Evolutionary conservation across 2,888 invertebrate species (phyloP), one percentile per base, ranked within the genome.

Genomic region (Marronus borbonicus): DNA sequence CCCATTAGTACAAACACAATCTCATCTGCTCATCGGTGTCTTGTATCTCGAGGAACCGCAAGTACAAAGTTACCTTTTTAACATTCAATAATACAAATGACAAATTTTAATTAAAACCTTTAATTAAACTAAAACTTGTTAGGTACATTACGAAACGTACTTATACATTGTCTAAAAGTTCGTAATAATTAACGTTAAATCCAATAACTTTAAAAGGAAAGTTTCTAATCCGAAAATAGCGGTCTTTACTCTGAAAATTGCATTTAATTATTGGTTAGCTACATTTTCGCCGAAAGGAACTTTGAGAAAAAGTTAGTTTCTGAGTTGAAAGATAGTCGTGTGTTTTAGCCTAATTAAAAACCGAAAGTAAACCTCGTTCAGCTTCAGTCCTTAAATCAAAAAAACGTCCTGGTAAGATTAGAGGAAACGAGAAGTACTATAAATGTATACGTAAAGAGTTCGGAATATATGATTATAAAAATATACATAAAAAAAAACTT

Each of bases 401-500:
- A 24, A 36, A 28, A 1, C 14, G 17, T 65, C 39, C 1, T 14
- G 14, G 14, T 12, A 3, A 52, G 28, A 14, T n/a, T 24, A 24
- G 3, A 69, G 14, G 14, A 28, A 52, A 14, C 24, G 28, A 24
- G 24, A 69, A 50, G 31, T 14, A 49, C 49, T 14, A 7, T 24
- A 50, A 24, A 68, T 28, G 50, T 36, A 68, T 68, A 28, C 68
- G 24, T 24, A 49, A 68, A 68, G 3, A 50, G 5, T 68, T 28
- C 24, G 28, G 28, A 70, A 72, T 60, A 72, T 72, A 72, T 58
- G 72, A 72, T 72, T 60, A 60, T 60, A 39, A 60, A 72, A 49
- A 68, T 68, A 68, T 68, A 68, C 49, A 49, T 66, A 68, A 68
- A 72, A 55, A 70, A 52, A 52, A 70, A 70, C 69, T 36, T 52